Conservation (phyloP, 2,113 vertebrate species). For the Brienomyrus longianalis region DNA sequence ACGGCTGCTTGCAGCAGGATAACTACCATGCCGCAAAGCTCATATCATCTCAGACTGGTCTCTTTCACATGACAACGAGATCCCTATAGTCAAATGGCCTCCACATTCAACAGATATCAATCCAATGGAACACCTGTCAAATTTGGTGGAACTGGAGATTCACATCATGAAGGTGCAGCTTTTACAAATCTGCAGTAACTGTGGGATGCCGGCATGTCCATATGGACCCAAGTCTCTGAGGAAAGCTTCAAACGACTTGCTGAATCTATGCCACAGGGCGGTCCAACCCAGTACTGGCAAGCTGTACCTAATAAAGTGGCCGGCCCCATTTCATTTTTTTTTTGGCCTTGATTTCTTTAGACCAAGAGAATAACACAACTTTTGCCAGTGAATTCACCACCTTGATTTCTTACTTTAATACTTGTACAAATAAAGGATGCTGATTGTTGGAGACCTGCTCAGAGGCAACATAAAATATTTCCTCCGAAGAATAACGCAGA, state of each 20-base stretch:
- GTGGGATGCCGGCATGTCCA: background rate
- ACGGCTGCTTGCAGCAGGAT: background rate
- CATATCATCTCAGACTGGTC: background rate
- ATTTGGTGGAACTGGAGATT: background rate
- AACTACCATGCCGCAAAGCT: too few relatives aligned
- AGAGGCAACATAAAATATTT: slow-evolving; percentile 27
- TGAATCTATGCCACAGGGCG: background rate
- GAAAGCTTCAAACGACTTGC: background rate
- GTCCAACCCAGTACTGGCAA: background rate
- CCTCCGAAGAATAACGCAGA: slow-evolving; percentile 27
- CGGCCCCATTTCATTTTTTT: background rate
- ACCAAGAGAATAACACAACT: background rate
- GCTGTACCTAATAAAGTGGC: background rate
- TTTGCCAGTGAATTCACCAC: background rate
- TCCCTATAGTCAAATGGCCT: too few relatives aligned
- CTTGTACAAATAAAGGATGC: slow-evolving; percentile 19
- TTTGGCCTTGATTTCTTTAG: background rate
- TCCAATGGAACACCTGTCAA: background rate
- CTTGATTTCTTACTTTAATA: slow-evolving; percentile 21
- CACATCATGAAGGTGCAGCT: background rate
- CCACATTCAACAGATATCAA: background rate
- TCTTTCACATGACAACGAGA: too few relatives aligned
- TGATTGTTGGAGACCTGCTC: slow-evolving; percentile 27
- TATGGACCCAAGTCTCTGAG: background rate
- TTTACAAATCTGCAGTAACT: background rate